Base-by-base conservation (phyloP, 1,140 invertebrate genomes). In the Campoletis sonorensis region DNA sequence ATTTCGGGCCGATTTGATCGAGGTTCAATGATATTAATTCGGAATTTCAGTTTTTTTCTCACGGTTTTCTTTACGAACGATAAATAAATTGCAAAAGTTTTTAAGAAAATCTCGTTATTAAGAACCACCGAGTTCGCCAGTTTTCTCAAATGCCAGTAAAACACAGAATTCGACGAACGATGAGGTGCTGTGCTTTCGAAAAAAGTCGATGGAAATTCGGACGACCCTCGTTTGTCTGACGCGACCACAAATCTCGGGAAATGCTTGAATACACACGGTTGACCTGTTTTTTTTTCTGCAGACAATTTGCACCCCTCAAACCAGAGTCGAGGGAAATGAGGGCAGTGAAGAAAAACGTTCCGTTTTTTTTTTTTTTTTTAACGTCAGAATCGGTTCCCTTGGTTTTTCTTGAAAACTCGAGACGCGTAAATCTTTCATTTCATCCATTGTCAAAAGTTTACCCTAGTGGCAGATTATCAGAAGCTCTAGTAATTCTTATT, bases 191-290 rank as follows among this genome's bases (percentile, higher is more conserved):
- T n/a, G 54, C 15, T 23, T 58, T 8, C 18, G 18, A 58, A n/a
- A n/a, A n/a, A 21, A 4, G 54, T 18, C 54, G 16, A 5, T 64
- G n/a, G n/a, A 27, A 64, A 26, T 64, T 3, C 23, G 8, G 61
- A 64, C n/a, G n/a, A 64, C n/a, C n/a, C 23, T 27, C 23, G 61
- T 64, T 26, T 13, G 3, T 2, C 21, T 64, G 61, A 64, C 61
- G n/a, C 23, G 21, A 26, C 61, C n/a, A 64, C 61, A 26, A 64
- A 64, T 64, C 61, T 15, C 3, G 11, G 11, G 21, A 23, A 64
- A 64, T 26, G 23, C 61, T 64, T 64, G 61, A 64, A 64, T 64
- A 26, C 61, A 26, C 61, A 64, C 61, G 61, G 61, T 64, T 64
- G 61, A 64, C n/a, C 61, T 23, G 61, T 64, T 64, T 54, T 64